Evolutionary conservation across 2,797 vertebrate genomes (phyloP).

Genomic region (Rhadinocentrus ornatus): DNA sequence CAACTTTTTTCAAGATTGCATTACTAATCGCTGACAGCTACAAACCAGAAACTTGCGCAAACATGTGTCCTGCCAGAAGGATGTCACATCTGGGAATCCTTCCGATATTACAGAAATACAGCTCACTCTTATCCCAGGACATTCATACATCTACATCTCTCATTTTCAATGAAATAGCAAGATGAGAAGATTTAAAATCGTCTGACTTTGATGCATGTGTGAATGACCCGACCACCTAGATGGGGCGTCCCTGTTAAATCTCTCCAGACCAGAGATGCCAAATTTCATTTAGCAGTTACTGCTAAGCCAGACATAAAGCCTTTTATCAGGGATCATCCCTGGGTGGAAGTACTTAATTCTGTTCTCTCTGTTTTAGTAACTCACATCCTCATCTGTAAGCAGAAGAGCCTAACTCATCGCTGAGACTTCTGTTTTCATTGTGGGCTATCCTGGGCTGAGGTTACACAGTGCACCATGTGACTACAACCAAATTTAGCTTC

Average conservation of each 20-base stretch:
- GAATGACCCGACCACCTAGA: slow-evolving; percentile 61
- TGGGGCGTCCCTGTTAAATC: slow-evolving; percentile 34
- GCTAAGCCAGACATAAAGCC: slow-evolving; percentile 30
- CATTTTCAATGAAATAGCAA: slow-evolving; percentile 45
- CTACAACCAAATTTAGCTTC: slow-evolving; percentile 74
- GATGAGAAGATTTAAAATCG: slow-evolving; percentile 38
- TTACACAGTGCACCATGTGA: slow-evolving; percentile 76
- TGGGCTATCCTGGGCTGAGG: slow-evolving; percentile 76
- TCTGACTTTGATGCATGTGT: slow-evolving; percentile 22
- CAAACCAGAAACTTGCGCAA: slow-evolving; percentile 52
- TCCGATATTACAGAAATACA: slow-evolving; percentile 58
- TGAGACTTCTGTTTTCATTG: slow-evolving; percentile 71
- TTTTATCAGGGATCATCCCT: slow-evolving; percentile 52
- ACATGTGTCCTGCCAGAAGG: slow-evolving; percentile 28
- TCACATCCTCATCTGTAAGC: slow-evolving; percentile 64
- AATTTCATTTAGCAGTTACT: slow-evolving; percentile 44
- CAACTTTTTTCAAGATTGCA: slow-evolving; percentile 43
- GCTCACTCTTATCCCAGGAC: slow-evolving; percentile 45
- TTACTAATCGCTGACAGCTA: slow-evolving; percentile 57
- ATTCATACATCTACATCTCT: slow-evolving; percentile 40
- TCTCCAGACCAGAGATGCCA: slow-evolving; percentile 34
- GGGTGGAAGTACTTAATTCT: slow-evolving; percentile 45
- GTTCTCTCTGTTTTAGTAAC: slow-evolving; percentile 53
- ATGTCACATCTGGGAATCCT: slow-evolving; percentile 65
- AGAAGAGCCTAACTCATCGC: slow-evolving; percentile 59